Conservation (phyloP, 2,113 vertebrate species). For the Halcyon senegalensis region DNA sequence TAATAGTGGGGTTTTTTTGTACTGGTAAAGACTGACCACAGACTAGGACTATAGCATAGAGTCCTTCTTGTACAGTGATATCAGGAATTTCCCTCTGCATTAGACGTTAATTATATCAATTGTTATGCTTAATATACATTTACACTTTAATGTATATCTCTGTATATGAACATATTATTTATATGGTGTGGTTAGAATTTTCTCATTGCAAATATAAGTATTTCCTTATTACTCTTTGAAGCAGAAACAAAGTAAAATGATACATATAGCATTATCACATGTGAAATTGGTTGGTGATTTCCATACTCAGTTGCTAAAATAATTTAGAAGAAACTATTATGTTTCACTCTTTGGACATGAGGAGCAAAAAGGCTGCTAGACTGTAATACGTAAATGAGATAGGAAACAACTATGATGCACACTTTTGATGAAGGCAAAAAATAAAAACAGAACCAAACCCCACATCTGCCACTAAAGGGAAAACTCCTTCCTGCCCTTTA, state of each 20-base stretch:
- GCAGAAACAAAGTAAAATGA: neutral
- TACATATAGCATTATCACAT: neutral
- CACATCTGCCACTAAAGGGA: neutral
- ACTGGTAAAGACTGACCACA: neutral
- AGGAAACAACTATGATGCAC: neutral
- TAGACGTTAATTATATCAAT: neutral
- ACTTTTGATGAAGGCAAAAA: neutral
- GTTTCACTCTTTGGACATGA: neutral
- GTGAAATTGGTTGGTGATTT: neutral
- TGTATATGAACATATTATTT: neutral
- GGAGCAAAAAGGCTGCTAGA: neutral
- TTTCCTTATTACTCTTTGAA: neutral
- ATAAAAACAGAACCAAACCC: neutral
- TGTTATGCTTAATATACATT: neutral
- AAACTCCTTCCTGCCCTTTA: neutral
- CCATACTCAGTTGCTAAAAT: neutral
- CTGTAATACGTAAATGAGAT: neutral
- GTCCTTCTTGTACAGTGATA: neutral
- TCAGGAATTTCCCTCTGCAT: neutral
- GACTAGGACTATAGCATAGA: neutral
- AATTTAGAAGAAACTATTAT: neutral
- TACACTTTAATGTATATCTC: neutral
- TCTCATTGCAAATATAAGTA: neutral
- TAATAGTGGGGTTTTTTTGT: neutral
- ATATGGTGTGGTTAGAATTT: neutral